Evolutionary conservation across 2,113 vertebrate species (phyloP).

Genomic region (Anser cygnoides): DNA sequence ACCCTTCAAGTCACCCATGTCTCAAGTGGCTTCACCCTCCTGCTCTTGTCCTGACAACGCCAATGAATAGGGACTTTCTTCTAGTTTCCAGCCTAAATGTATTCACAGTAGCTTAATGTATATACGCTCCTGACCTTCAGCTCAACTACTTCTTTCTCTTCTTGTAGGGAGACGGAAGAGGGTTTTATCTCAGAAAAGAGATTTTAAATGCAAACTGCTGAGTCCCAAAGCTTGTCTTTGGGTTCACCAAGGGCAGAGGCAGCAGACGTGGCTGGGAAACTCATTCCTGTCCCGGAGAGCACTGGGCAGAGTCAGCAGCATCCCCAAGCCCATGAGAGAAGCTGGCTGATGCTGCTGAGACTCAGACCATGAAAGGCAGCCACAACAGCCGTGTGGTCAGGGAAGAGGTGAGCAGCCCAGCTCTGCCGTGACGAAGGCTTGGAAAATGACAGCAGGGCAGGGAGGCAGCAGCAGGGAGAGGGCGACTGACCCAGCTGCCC

Average conservation of each 20-base stretch:
- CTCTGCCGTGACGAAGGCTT: background rate
- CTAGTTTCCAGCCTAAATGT: background rate
- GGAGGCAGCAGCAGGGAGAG: background rate
- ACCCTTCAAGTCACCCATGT: background rate
- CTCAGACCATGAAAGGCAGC: background rate
- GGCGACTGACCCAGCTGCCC: background rate
- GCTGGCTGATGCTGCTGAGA: background rate
- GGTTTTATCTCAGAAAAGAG: background rate
- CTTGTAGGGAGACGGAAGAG: background rate
- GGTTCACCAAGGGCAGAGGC: background rate
- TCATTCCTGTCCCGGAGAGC: background rate
- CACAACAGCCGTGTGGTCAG: background rate
- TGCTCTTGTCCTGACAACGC: background rate
- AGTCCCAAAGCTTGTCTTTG: background rate
- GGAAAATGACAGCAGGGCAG: background rate
- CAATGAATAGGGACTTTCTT: background rate
- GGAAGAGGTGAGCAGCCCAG: background rate
- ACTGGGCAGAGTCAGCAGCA: background rate
- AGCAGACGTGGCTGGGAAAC: background rate
- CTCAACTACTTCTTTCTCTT: background rate
- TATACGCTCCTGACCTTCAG: background rate
- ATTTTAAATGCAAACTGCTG: background rate
- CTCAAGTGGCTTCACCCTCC: background rate
- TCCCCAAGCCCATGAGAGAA: background rate
- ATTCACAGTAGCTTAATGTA: background rate